A percentile compares a stretch with the other conserved stretches of the same genome.
These are phyloP conservation scores for Mayetiola destructor DNA, from an alignment of 2,888 invertebrate genomes.

Conservation along the genomic window DNA sequence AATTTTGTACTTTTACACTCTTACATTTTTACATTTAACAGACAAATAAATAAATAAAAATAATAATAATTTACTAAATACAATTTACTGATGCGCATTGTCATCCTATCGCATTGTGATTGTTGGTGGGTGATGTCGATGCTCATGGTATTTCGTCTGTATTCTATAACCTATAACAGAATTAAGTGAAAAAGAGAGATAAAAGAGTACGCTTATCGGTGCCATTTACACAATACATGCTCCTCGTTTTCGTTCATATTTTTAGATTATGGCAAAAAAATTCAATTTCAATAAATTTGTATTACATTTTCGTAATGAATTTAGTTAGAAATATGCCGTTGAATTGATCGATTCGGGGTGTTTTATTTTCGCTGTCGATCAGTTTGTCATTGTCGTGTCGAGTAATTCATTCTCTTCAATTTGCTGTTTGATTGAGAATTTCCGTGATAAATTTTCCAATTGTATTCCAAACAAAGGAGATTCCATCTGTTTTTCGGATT, in stretches of 20 bases:
- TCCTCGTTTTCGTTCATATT: neutral
- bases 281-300: constrained; percentile 7
- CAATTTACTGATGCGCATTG: constrained; percentile 4
- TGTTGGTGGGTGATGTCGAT: neutral
- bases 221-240: neutral
- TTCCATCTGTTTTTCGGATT: too few species aligned
- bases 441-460: too few species aligned
- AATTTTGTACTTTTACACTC: neutral
- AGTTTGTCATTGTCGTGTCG: too few species aligned
- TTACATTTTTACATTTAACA: neutral
- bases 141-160: neutral
- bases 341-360: neutral
- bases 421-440: too few species aligned
- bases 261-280: constrained; percentile 8
- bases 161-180: neutral
- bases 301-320: neutral
- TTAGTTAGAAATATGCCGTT: constrained; percentile 11
- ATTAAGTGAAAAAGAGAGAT: neutral
- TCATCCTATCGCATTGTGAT: neutral
- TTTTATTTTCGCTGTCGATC: too few species aligned
- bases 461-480: too few species aligned
- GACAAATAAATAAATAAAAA: too few species aligned
- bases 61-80: too few species aligned
- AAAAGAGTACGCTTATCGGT: neutral
- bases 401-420: too few species aligned